Percentiles rank a stretch among this genome's conserved stretches.
These are phyloP conservation scores for Philopotamus ludificatus DNA, from an alignment of 1,140 invertebrate species.

Conservation along the genomic window DNA sequence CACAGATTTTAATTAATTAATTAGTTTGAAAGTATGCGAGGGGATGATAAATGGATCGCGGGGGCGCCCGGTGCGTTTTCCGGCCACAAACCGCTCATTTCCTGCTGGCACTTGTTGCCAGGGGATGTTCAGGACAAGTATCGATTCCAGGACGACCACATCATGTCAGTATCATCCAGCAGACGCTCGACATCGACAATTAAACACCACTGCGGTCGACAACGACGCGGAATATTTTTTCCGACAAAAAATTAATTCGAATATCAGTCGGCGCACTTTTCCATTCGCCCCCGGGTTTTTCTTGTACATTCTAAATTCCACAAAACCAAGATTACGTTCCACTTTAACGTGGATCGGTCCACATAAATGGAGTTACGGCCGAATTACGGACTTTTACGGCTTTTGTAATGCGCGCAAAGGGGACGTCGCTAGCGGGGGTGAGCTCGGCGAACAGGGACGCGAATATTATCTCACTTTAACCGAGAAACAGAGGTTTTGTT, in stretches of 20 bases:
- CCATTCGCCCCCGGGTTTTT: constrained; percentile 17
- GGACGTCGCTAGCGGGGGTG: background rate
- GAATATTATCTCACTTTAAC: constrained; percentile 33
- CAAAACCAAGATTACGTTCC: constrained; percentile 31
- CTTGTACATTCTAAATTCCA: constrained; percentile 29
- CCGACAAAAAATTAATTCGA: too few relatives aligned
- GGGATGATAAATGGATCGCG: too few relatives aligned
- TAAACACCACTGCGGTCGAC: background rate
- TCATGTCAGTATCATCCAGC: background rate
- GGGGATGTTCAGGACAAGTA: background rate
- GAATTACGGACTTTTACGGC: constrained; percentile 32
- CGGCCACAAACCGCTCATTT: constrained; percentile 28
- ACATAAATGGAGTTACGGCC: constrained; percentile 37
- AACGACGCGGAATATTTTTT: background rate
- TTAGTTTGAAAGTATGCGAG: too few relatives aligned
- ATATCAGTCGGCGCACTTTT: too few relatives aligned
- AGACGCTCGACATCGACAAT: background rate
- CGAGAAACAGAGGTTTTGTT: constrained; percentile 36
- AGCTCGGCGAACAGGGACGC: background rate
- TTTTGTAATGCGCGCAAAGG: constrained; percentile 22
- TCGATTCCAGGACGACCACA: constrained; percentile 19
- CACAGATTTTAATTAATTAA: background rate
- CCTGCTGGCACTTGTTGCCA: constrained; percentile 24
- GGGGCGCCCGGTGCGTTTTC: too few relatives aligned
- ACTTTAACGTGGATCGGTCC: constrained; percentile 34